Conservation (phyloP, 1,140 invertebrate genomes). For the Drosophila paulistorum region DNA sequence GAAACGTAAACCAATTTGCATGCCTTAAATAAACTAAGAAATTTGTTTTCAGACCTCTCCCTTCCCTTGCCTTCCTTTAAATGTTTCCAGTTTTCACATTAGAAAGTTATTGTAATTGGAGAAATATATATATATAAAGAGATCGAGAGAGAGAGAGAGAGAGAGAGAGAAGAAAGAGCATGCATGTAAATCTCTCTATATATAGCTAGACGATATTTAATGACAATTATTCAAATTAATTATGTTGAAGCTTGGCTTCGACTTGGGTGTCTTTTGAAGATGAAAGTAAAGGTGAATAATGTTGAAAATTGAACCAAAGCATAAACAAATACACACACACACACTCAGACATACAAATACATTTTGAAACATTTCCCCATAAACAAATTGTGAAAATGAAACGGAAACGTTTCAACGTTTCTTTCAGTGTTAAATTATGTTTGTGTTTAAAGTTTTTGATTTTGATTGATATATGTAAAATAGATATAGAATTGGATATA, state of each 20-base stretch:
- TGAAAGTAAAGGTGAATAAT: slow-evolving; percentile 34
- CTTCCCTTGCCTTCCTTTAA: background rate
- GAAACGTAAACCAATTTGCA: background rate
- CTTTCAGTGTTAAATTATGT: slow-evolving; percentile 35
- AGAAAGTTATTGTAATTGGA: slow-evolving; percentile 6
- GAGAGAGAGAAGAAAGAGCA: slow-evolving; percentile 12
- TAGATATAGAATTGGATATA: slow-evolving; percentile 32
- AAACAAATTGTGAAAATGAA: slow-evolving; percentile 6
- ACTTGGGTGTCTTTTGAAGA: slow-evolving; percentile 42
- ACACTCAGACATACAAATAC: background rate
- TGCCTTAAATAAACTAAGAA: slow-evolving; percentile 4
- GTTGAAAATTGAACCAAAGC: background rate
- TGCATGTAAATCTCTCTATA: slow-evolving; percentile 29
- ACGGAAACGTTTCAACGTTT: background rate
- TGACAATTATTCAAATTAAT: slow-evolving; percentile 44
- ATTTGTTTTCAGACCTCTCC: background rate
- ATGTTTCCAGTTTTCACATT: slow-evolving; percentile 2
- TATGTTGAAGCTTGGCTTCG: slow-evolving; percentile 50
- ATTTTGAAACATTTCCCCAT: background rate
- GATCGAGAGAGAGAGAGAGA: background rate
- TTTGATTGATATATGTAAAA: slow-evolving; percentile 19
- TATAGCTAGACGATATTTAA: slow-evolving; percentile 39
- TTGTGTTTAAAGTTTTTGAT: background rate
- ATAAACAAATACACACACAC: background rate
- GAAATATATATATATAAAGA: slow-evolving; percentile 9